A percentile compares a stretch with the other conserved stretches of the same genome.
Conservation (phyloP, 1,140 invertebrate genomes). For the Polypedilum pembai region DNA sequence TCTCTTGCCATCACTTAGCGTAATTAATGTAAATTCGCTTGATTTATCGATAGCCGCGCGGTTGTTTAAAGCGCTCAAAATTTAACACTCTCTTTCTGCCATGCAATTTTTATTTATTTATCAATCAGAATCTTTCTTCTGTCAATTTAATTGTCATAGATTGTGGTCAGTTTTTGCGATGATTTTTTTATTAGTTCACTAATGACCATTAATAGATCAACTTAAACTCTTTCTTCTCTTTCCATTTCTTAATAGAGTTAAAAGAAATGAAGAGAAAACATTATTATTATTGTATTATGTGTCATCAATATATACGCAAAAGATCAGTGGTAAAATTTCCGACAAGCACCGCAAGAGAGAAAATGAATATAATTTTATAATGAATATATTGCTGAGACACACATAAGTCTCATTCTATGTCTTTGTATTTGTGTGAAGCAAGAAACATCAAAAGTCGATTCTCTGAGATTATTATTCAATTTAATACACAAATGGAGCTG, state of each 20-base stretch:
- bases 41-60: background rate
- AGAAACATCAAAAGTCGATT: slow-evolving; percentile 25
- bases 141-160: no score
- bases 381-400: slow-evolving; percentile 10
- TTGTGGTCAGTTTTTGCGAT: no score
- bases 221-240: background rate
- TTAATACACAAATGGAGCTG: background rate
- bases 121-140: no score
- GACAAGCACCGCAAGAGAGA: background rate
- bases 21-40: slow-evolving; percentile 23
- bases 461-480: slow-evolving; percentile 28
- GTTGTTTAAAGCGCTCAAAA: background rate
- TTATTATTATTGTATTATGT: background rate
- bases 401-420: background rate
- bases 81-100: no score
- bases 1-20: slow-evolving; percentile 24
- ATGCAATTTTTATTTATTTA: no score
- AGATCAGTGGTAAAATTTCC: slow-evolving; percentile 5
- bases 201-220: slow-evolving; percentile 6
- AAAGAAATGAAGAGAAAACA: background rate
- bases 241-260: background rate
- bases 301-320: background rate
- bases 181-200: background rate
- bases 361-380: background rate
- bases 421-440: background rate